Conservation (phyloP, 2,888 invertebrate genomes). For the Andrena haemorrhoa region DNA sequence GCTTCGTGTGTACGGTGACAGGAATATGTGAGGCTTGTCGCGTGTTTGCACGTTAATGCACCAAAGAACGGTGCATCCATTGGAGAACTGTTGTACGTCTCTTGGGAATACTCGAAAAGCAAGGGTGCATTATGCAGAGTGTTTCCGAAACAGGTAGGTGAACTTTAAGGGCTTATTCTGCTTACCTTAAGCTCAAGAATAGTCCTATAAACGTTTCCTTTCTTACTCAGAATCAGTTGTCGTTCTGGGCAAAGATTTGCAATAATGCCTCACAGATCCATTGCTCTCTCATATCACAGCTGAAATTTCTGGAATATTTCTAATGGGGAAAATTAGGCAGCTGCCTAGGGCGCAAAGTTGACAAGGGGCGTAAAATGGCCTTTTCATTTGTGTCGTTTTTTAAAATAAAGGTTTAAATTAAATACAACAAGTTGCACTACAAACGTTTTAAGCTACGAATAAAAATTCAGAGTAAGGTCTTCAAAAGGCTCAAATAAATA, state of each 20-base stretch:
- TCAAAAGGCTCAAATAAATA: too few species aligned
- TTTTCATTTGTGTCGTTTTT: too few species aligned
- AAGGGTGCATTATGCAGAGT: constrained; percentile 28
- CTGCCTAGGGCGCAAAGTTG: too few species aligned
- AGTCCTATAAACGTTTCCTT: not conserved
- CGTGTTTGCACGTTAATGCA: constrained; percentile 23
- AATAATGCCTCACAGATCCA: not conserved
- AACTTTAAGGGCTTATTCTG: constrained; percentile 25
- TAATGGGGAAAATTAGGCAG: too few species aligned
- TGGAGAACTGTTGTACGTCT: constrained; percentile 17
- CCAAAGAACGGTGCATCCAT: not conserved
- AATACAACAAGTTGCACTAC: too few species aligned
- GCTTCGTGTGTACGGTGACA: constrained; percentile 9
- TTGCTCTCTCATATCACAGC: too few species aligned
- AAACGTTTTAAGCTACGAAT: too few species aligned
- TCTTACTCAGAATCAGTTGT: not conserved
- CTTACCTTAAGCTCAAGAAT: not conserved
- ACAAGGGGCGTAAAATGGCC: too few species aligned
- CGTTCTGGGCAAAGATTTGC: not conserved
- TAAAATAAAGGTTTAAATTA: too few species aligned
- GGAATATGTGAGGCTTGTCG: constrained; percentile 13
- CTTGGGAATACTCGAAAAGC: constrained; percentile 7
- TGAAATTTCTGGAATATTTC: too few species aligned
- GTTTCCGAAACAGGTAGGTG: not conserved
- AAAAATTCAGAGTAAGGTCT: too few species aligned